Evolutionary conservation across 2,888 invertebrate genomes (phyloP).

Genomic region (Conops quadrifasciatus): DNA sequence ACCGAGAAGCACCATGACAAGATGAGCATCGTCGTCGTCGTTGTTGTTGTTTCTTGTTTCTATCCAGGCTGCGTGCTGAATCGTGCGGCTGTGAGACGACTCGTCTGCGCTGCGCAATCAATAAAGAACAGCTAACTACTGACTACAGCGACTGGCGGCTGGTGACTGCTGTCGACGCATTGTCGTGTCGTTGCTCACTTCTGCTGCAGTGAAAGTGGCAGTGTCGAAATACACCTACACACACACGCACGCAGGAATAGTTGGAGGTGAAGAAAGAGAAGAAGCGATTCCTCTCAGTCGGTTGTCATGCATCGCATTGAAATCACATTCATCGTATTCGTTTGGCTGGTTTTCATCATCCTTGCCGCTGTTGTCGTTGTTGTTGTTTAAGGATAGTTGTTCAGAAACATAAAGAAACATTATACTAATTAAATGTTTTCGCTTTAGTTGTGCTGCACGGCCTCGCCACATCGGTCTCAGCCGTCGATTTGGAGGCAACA

Average conservation of each 20-base stretch:
- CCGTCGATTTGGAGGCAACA: not conserved
- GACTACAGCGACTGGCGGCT: constrained; percentile 5
- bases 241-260: too few species aligned
- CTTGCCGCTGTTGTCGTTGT: not conserved
- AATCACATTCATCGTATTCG: not conserved
- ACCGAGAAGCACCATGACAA: not conserved
- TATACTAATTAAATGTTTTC: constrained; percentile 35
- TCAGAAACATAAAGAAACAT: constrained; percentile 29
- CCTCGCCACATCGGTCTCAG: not conserved
- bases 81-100: not conserved
- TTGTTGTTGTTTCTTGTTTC: not conserved
- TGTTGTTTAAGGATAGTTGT: constrained; percentile 1
- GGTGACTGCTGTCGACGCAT: constrained; percentile 1
- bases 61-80: not conserved
- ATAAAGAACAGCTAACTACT: not conserved
- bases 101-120: not conserved
- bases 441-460: constrained; percentile 22
- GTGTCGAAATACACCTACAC: too few species aligned
- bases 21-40: not conserved
- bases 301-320: too few species aligned
- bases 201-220: not conserved
- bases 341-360: not conserved
- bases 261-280: too few species aligned
- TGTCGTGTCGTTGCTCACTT: not conserved
- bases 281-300: too few species aligned